Evolutionary conservation across 2,888 invertebrate genomes (phyloP), one percentile per base, ranked within the genome.

Genomic region (Crepidodera aurea): DNA sequence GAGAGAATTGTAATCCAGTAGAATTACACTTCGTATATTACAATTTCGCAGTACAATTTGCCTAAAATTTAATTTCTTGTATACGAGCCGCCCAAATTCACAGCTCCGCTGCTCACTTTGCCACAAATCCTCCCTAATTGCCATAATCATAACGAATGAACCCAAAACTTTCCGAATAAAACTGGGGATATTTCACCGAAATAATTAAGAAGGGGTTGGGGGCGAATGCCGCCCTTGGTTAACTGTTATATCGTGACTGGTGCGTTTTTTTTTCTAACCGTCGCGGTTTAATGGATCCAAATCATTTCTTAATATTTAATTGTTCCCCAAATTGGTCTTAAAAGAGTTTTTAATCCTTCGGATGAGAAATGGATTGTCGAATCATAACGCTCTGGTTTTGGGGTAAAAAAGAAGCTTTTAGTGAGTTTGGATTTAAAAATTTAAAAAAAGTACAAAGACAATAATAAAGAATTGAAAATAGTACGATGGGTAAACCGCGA

Each of bases 121-220:
- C 55, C 55, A 46, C 55, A 55, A 55, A 55, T 55, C 55, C 55
- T 40, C 44, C 18, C 55, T 55, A 55, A 55, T 55, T 55, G 55
- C 55, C 55, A 15, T 55, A 55, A 55, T 55, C 55, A 55, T 55
- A 55, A 55, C 55, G 55, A 55, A 55, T 55, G 55, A 55, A 55
- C 55, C 55, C 34, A 44, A n/a, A 55, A 55, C 55, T 55, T 55
- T 55, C 2, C 29, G 19, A 44, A 55, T 46, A 46, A 46, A 44
- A 46, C 44, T 32, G 32, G 19, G 32, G 44, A 55, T 44, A 55
- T 46, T 44, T 34, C 34, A 55, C 44, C 44, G 27, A 27, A 55
- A 55, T 55, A 55, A 55, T 55, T 46, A 55, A 32, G 55, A 15
- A 34, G 1, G 46, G n/a, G n/a, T n/a, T n/a, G n/a, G n/a, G n/a